Base-by-base conservation (phyloP, 2,888 invertebrate genomes). In the Abrostola tripartita region DNA sequence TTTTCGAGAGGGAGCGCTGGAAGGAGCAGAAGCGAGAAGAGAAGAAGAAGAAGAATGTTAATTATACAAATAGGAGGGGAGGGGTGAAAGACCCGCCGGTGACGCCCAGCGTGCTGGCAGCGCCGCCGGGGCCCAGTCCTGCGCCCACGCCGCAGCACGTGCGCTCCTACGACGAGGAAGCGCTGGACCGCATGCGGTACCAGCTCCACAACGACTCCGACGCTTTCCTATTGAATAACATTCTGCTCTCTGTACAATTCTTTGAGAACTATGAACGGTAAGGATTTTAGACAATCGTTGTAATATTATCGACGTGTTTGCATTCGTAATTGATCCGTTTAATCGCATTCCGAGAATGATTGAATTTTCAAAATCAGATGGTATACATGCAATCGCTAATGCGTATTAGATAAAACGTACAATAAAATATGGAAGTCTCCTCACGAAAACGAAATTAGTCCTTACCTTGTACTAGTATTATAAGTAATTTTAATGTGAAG, bases 211-310 rank as follows among this genome's bases (percentile, higher is more conserved):
- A 94, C 6, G 95, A 96, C 76, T 95, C 96, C 6, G 96, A 97
- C 81, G 94, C 95, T 5, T 98, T 98, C 86, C 90, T 98, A 9
- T 88, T 98, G 10, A 97, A 98, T 85, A 97, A 98, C 85, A 95
- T 97, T 62, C 93, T 97, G 60, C 95, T 97, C 86, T 96, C 96
- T 11, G 94, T 97, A 35, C 97, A 97, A 89, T 97, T 98, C 90
- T 97, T 97, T 81, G 96, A 96, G 74, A 97, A 98, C 87, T 97
- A 96, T 83, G 96, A 97, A 86, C 95, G 96, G 97, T 97, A 60
- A 75, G 78, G 7, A 12, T 37, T 44, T 35, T 5, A 5, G 6
- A 49, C 44, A 7, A n/a, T 12, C 8, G 37, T 42, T 11, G 44
- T 35, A 4, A 56, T 56, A 49, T 35, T 54, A 49, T 58, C 49